These are phyloP conservation scores for Sminthurides bifidus DNA, from an alignment of 1,140 invertebrate genomes.

Conservation along the genomic window DNA sequence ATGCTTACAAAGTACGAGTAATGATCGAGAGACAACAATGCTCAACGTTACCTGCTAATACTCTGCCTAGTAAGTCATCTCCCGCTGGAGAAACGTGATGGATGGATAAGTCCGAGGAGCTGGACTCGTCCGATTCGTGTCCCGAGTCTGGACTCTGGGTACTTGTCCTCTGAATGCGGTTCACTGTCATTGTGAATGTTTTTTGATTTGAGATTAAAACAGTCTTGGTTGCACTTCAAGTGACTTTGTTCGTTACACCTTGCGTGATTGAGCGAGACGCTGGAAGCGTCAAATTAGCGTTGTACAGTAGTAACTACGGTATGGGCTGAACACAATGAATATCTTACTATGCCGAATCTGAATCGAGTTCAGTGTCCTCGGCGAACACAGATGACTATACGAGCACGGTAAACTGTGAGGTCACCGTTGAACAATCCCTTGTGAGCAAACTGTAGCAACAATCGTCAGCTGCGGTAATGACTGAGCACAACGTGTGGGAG, in stretches of 20 bases:
- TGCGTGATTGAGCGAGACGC: not conserved
- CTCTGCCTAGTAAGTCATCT: slow-evolving; percentile 4
- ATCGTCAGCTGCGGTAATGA: too few species aligned
- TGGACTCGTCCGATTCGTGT: slow-evolving; percentile 7
- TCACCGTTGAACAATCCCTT: too few species aligned
- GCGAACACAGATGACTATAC: too few species aligned
- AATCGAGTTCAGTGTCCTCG: too few species aligned
- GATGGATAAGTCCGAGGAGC: slow-evolving; percentile 4
- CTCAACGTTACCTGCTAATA: slow-evolving; percentile 6
- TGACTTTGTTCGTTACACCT: not conserved
- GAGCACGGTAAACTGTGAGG: too few species aligned
- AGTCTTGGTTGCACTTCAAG: not conserved
- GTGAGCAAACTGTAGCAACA: too few species aligned
- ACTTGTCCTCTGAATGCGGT: slow-evolving; percentile 3
- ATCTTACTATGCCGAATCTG: too few species aligned
- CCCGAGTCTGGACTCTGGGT: slow-evolving; percentile 4
- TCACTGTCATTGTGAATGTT: slow-evolving; percentile 4
- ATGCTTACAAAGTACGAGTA: too few species aligned
- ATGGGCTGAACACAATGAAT: not conserved
- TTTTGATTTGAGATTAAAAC: not conserved
- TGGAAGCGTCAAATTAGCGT: not conserved
- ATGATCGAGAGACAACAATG: too few species aligned
- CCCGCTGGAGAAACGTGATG: too few species aligned
- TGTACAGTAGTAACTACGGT: not conserved
- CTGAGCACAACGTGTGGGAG: too few species aligned